Evolutionary conservation across 1,140 invertebrate genomes (phyloP).

Genomic region (Drosophila pectinifera): DNA sequence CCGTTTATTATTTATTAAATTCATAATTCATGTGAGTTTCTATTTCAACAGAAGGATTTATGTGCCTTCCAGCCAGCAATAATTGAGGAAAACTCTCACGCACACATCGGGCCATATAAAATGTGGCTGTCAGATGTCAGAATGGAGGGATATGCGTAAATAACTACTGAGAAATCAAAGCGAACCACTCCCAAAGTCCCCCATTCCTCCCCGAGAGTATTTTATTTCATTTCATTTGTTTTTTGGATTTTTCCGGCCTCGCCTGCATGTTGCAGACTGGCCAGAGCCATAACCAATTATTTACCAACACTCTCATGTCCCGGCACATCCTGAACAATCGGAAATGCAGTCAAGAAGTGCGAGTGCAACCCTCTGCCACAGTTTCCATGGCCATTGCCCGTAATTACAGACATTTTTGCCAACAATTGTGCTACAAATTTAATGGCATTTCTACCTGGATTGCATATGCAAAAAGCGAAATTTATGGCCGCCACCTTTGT

Average conservation of each 20-base stretch:
- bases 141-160: slow-evolving; percentile 71
- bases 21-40: slow-evolving; percentile 47
- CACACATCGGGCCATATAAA: slow-evolving; percentile 50
- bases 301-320: slow-evolving; percentile 67
- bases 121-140: slow-evolving; percentile 77
- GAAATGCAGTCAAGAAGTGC: slow-evolving; percentile 70
- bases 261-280: slow-evolving; percentile 33
- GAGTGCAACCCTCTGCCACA: slow-evolving; percentile 38
- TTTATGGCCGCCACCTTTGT: slow-evolving; percentile 31
- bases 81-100: slow-evolving; percentile 75
- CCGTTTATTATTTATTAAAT: slow-evolving; percentile 51
- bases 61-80: slow-evolving; percentile 64
- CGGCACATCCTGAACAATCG: slow-evolving; percentile 67
- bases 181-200: slow-evolving; percentile 25
- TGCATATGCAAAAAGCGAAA: slow-evolving; percentile 50
- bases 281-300: slow-evolving; percentile 74
- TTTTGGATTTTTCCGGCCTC: slow-evolving; percentile 34
- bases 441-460: slow-evolving; percentile 72
- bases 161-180: slow-evolving; percentile 70
- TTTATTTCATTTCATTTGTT: slow-evolving; percentile 56
- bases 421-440: slow-evolving; percentile 78
- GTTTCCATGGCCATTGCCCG: slow-evolving; percentile 50
- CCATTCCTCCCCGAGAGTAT: slow-evolving; percentile 5
- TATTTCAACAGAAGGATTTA: slow-evolving; percentile 50
- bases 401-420: slow-evolving; percentile 78